Base-by-base conservation (phyloP, 2,888 invertebrate species). In the Drosophila pegasa region DNA sequence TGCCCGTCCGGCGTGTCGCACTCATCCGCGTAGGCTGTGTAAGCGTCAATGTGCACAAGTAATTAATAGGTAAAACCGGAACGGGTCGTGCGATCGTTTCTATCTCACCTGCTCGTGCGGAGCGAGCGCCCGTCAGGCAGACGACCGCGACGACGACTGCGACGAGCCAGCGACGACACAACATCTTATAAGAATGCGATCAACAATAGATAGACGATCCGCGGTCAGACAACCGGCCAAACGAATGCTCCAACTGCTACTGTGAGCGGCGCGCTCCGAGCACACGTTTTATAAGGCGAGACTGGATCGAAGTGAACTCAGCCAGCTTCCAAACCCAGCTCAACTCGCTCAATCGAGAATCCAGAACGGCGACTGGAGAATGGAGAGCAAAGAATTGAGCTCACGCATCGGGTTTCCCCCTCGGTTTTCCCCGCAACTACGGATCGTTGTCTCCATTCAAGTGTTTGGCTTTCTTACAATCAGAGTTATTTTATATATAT, bases 21-120 rank as follows among this genome's bases (percentile, higher is more conserved):
- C 0, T 71, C 74, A 25, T 75, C 76, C 43, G 55, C 89, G 47
- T 90, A 90, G 59, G 74, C 90, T 90, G 48, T 12, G 14, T 18
- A 50, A 55, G 48, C 60, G 51, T 33, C 60, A 73, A 62, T 73
- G 56, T 47, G 40, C 41, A 43, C 41, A 69, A 35, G 41, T 50
- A 69, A 78, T 74, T 50, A 75, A 66, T 59, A 55, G 25, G 33
- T 45, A 63, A 59, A 47, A 54, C 43, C 41, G 63, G 33, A 50
- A 57, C 41, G 22, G 69, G 69, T 80, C 55, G 52, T 63, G 62
- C 48, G 62, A 68, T 47, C 16, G 25, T 58, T 65, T 66, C 62
- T 67, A 55, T 29, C 86, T 77, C 57, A 84, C 84, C 84, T 63
- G 88, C 80, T 61, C n/a, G 56, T 9, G 57, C 66, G 38, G 55